These are phyloP conservation scores for Poeciliopsis occidentalis DNA, from an alignment of 2,113 vertebrate species.

Conservation along the genomic window DNA sequence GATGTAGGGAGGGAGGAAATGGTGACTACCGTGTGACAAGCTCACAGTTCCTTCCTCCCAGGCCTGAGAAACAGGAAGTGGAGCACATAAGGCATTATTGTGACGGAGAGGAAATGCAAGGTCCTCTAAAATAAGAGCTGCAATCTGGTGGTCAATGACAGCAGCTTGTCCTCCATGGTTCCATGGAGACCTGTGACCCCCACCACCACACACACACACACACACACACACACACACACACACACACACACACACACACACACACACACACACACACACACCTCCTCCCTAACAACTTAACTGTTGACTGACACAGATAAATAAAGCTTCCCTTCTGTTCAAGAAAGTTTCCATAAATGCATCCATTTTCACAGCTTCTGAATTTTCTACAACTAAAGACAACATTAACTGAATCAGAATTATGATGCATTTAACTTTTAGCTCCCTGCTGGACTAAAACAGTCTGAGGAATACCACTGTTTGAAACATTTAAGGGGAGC, in stretches of 20 bases:
- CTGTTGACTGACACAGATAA: constrained; percentile 39
- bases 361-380: not conserved
- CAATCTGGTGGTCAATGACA: constrained; percentile 78
- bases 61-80: constrained; percentile 84
- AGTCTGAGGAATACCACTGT: constrained; percentile 16
- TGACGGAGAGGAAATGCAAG: constrained; percentile 83
- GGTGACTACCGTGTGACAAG: constrained; percentile 82
- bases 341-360: not conserved
- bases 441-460: constrained; percentile 15
- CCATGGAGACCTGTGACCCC: constrained; percentile 47
- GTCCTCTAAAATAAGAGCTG: constrained; percentile 79
- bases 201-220: not conserved
- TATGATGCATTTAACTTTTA: constrained; percentile 13
- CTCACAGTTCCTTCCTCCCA: constrained; percentile 79
- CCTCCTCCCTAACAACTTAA: constrained; percentile 15
- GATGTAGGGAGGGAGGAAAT: constrained; percentile 64
- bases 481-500: constrained; percentile 50
- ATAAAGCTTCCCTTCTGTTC: constrained; percentile 9
- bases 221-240: not conserved
- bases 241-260: not conserved
- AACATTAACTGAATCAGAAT: constrained; percentile 12
- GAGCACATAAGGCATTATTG: constrained; percentile 82
- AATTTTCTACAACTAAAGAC: not conserved
- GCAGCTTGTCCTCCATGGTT: constrained; percentile 62
- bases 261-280: not conserved